Percentiles rank a stretch among this genome's conserved stretches.
Conservation (phyloP, 2,888 invertebrate genomes). For the Heliconius ismenius region DNA sequence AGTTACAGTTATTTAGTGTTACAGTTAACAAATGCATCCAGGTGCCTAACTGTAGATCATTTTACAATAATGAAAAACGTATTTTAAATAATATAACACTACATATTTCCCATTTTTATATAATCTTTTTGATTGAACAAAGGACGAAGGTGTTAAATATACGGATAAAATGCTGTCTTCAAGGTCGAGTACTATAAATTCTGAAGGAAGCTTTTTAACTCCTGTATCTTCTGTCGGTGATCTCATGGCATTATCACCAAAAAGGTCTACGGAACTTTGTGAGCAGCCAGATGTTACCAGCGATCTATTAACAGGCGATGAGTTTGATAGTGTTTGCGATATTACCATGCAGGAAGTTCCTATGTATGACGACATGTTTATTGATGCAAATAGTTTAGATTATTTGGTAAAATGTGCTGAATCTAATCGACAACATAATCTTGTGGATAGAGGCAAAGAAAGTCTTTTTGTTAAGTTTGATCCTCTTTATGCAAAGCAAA, state of each 20-base stretch:
- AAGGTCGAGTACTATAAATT: conserved; percentile 54
- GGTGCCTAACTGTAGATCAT: conserved; percentile 42
- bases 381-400: conserved; percentile 82
- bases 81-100: conserved; percentile 57
- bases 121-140: conserved; percentile 54
- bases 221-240: conserved; percentile 69
- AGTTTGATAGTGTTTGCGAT: conserved; percentile 72
- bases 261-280: conserved; percentile 49
- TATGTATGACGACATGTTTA: conserved; percentile 71
- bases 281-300: conserved; percentile 59
- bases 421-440: conserved; percentile 61
- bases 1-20: conserved; percentile 1
- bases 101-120: conserved; percentile 53
- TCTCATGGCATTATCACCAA: conserved; percentile 70
- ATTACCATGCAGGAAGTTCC: conserved; percentile 72
- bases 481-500: conserved; percentile 72
- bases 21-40: conserved; percentile 61
- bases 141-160: conserved; percentile 40
- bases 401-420: conserved; percentile 77
- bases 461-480: conserved; percentile 86
- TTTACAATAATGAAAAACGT: conserved; percentile 49
- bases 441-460: conserved; percentile 77
- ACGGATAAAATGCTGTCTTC: conserved; percentile 58
- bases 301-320: conserved; percentile 68
- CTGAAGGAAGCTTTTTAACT: conserved; percentile 67